Evolutionary conservation across 2,888 invertebrate species (phyloP).

Genomic region (Ophion ventricosus): DNA sequence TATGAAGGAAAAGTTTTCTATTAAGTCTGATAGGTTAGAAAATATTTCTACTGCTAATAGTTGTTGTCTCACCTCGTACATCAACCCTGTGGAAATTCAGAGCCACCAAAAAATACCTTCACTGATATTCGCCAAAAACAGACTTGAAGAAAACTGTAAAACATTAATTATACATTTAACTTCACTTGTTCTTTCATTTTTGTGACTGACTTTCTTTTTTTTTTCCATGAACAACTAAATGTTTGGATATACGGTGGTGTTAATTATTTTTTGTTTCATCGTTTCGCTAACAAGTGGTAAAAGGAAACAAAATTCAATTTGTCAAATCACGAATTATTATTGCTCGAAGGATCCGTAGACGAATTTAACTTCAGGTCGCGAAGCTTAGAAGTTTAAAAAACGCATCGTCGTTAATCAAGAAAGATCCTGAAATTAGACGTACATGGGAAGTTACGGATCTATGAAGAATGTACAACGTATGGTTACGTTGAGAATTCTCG

Average conservation of each 20-base stretch:
- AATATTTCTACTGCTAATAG: too few species aligned
- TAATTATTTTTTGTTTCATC: too few species aligned
- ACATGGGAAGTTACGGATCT: constrained; percentile 39
- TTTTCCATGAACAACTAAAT: neutral
- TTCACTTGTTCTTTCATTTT: neutral
- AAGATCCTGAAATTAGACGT: constrained; percentile 51
- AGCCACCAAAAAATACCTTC: too few species aligned
- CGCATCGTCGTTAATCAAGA: constrained; percentile 52
- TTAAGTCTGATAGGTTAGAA: too few species aligned
- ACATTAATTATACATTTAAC: too few species aligned
- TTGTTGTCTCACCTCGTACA: too few species aligned
- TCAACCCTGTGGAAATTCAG: too few species aligned
- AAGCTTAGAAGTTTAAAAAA: constrained; percentile 11
- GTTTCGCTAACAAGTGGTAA: neutral
- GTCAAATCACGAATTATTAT: neutral
- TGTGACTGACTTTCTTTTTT: neutral
- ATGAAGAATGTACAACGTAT: constrained; percentile 17
- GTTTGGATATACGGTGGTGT: too few species aligned
- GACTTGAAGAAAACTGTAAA: too few species aligned
- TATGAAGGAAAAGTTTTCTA: too few species aligned
- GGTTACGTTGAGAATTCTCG: constrained; percentile 37
- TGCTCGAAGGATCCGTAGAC: constrained; percentile 3
- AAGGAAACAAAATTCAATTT: neutral
- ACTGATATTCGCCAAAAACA: too few species aligned
- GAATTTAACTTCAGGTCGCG: constrained; percentile 32